Base-by-base conservation (phyloP, 92 coral and sea anemone species). In the Epizoanthus rinbou region DNA sequence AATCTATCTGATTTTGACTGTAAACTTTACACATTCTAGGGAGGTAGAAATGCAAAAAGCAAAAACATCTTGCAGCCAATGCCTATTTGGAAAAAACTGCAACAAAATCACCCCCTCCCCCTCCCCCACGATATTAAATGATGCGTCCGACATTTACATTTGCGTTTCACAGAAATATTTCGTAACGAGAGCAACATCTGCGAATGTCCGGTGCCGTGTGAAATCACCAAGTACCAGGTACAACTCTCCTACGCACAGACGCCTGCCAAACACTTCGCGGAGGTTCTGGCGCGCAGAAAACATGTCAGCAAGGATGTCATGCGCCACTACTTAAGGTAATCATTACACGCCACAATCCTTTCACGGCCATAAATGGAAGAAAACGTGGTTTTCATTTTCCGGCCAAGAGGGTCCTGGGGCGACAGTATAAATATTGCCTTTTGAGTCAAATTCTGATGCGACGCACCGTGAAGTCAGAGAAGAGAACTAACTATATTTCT, bases 121-220 rank as follows among this genome's bases (percentile, higher is more conserved):
- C 43, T 37, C 43, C 43, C 43, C 43, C 43, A 50, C 15, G 54
- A 50, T 11, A 50, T 50, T 50, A 3, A 50, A 50, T 50, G 16
- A 11, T 11, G 3, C 15, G 13, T 50, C 15, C 3, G 3, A 50
- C 4, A 14, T 74, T 28, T 62, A 69, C 22, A 45, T 31, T 56
- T 53, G 50, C 63, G 5, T 66, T 35, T 39, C 63, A 28, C 74
- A 95, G 98, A 95, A 75, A 88, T 89, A 15, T 95, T 95, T 82
- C 98, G 97, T 58, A 95, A 95, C 84, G 98, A 95, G 79, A 95
- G 98, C 87, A 94, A 93, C 80, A 95, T 91, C 87, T 95, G 98
- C 58, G 91, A 90, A 69, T 95, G 98, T 65, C 98, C 98, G 7
- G 98, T 95, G 15, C 98, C 98, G 9, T 95, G 98, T 65, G 98